Percentiles rank a stretch among this genome's conserved stretches.
Conservation (phyloP, 2,888 invertebrate genomes). For the Napeogenes sylphis region DNA sequence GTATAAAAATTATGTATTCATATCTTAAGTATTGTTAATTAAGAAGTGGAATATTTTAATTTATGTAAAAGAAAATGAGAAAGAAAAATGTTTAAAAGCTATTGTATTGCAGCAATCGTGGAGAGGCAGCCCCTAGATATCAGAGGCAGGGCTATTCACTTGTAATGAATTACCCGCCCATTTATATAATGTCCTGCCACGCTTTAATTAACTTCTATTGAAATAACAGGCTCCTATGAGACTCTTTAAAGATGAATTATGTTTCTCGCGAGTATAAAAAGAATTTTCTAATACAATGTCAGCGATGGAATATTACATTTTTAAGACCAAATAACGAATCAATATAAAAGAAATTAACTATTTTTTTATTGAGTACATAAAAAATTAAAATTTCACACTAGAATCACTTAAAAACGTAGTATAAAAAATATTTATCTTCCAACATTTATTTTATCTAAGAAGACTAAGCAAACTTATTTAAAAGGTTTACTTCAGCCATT, state of each 20-base stretch:
- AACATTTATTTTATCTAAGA: neutral
- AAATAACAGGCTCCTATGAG: conserved; percentile 44
- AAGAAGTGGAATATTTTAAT: conserved; percentile 7
- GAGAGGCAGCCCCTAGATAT: neutral
- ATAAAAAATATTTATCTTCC: neutral
- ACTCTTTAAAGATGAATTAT: conserved; percentile 46
- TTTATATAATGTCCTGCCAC: conserved; percentile 3
- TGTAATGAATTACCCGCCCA: conserved; percentile 5
- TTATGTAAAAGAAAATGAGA: too few relatives aligned
- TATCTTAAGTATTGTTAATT: conserved; percentile 19
- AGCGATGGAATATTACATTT: neutral
- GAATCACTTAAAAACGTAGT: neutral
- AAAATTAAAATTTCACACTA: neutral
- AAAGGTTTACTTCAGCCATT: conserved; percentile 4
- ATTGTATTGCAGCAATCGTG: too few relatives aligned
- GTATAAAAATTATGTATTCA: conserved; percentile 4
- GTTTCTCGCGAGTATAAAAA: neutral
- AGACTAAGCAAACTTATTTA: neutral
- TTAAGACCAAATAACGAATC: neutral
- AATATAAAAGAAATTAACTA: too few relatives aligned
- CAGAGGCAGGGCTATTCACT: conserved; percentile 4
- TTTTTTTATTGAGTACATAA: too few relatives aligned
- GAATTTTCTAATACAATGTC: neutral
- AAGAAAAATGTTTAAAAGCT: too few relatives aligned
- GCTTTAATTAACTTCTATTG: conserved; percentile 9